Evolutionary conservation across 2,113 vertebrate genomes (phyloP).

Genomic region (Nematolebias whitei): DNA sequence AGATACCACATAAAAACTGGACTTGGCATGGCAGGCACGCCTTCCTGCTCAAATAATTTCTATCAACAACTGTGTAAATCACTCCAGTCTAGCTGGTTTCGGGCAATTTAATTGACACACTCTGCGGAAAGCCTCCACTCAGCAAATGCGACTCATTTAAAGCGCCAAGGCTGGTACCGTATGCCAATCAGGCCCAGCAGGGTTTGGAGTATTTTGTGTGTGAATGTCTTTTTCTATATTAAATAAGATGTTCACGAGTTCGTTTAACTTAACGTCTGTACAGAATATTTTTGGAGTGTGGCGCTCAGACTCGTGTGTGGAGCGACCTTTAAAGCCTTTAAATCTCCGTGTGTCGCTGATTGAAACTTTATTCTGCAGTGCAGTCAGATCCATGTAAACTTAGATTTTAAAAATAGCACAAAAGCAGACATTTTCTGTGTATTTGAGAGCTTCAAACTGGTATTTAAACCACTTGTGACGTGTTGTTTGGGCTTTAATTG

Average conservation of each 20-base stretch:
- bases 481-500: constrained; percentile 39
- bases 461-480: constrained; percentile 23
- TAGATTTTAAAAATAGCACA: constrained; percentile 9
- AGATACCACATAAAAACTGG: constrained; percentile 50
- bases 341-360: constrained; percentile 16
- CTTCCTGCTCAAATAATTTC: constrained; percentile 50
- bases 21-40: constrained; percentile 36
- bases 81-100: constrained; percentile 41
- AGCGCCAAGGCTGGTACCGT: constrained; percentile 12
- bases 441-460: constrained; percentile 36
- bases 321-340: constrained; percentile 22
- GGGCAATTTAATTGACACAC: constrained; percentile 45
- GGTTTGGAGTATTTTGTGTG: constrained; percentile 22
- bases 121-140: constrained; percentile 45
- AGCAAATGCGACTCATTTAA: constrained; percentile 55
- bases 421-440: constrained; percentile 28
- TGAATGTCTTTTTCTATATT: constrained; percentile 17
- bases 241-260: constrained; percentile 22
- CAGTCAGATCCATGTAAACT: constrained; percentile 17
- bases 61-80: constrained; percentile 60
- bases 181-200: constrained; percentile 35
- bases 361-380: constrained; percentile 9
- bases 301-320: neutral
- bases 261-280: constrained; percentile 17
- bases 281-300: constrained; percentile 2